Base-by-base conservation (phyloP, 2,888 invertebrate species). In the Xestia c-nigrum region DNA sequence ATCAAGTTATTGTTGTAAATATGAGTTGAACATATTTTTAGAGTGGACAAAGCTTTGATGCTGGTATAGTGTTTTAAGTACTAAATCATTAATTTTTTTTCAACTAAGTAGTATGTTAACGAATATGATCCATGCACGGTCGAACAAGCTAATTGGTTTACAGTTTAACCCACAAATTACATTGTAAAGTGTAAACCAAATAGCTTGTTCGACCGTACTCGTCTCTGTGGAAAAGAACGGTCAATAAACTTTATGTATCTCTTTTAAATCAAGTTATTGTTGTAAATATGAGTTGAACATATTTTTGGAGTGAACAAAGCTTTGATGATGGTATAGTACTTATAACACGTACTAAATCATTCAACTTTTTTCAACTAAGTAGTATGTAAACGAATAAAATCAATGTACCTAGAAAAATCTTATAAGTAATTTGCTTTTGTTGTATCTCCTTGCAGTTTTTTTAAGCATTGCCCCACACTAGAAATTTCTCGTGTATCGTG, bases 331-430 rank as follows among this genome's bases (percentile, higher is more conserved):
- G 46, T 21, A 21, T 50, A 9, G 24, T 57, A 10, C n/a, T 24
- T 57, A 24, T 43, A 43, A 9, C n/a, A n/a, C n/a, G 40, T 24
- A 24, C 14, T 12, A 24, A 24, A 57, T 57, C 2, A 24, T 57
- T 24, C 24, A 6, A 55, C n/a, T 55, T 55, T 7, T 21, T n/a
- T 55, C 55, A 55, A 57, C 5, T 24, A 31, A 31, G 31, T 31
- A 14, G 16, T 12, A 43, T 71, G 40, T 57, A 67, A 83, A 63
- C 59, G 14, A 72, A 78, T 50, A 50, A 65, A 72, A 31, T n/a
- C 55, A 55, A n/a, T n/a, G 10, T 12, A 55, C 40, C 19, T 67
- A 38, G 57, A 67, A 24, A 63, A 70, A 67, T 67, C 21, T 50
- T 59, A 16, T 59, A 31, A 31, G 31, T 31, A 24, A 31, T 40